Evolutionary conservation across 2,797 vertebrate species (phyloP), one percentile per base, ranked within the genome.

Genomic region (Platyrinchus mystaceus): DNA sequence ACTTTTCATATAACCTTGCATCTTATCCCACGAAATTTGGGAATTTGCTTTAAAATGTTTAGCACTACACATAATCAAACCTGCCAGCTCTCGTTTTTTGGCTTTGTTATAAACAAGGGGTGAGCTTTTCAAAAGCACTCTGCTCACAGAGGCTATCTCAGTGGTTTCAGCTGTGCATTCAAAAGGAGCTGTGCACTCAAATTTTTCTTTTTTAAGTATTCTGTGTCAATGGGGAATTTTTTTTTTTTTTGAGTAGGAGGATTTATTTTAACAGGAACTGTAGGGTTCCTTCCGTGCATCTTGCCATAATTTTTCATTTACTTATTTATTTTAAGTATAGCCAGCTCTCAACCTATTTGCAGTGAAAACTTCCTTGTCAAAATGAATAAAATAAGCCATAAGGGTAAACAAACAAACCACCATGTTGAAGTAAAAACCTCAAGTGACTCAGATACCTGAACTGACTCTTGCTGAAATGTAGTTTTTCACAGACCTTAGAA

Each of bases 81-180:
- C 44, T 23, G 8, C 94, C 92, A 96, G 87, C 94, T 91, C 80
- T 49, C 2, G 0, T 12, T 60, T 93, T 84, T 69, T 88, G 73
- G 85, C 91, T 91, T 90, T 91, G 59, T 68, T 79, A 76, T 91
- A 94, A 96, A 94, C 74, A 87, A n/a, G 60, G 74, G 76, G 91
- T 69, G 88, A 94, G 70, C 39, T 86, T 86, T 95, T 95, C 88
- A 93, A 95, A 96, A 82, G 74, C 74, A 74, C 80, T 95, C 63
- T 91, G 85, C 88, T 90, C 88, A 55, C 52, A 76, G 83, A 96
- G 88, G 94, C 91, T 96, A 96, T 96, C 95, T 0, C 93, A 69
- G 52, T 63, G 70, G 66, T 90, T 96, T 93, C 95, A 96, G 96
- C 95, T 95, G 95, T 94, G 87, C 55, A 73, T 94, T 96, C 87